These are phyloP conservation scores for Diaprepes abbreviatus DNA, from an alignment of 2,888 invertebrate species.

Conservation along the genomic window DNA sequence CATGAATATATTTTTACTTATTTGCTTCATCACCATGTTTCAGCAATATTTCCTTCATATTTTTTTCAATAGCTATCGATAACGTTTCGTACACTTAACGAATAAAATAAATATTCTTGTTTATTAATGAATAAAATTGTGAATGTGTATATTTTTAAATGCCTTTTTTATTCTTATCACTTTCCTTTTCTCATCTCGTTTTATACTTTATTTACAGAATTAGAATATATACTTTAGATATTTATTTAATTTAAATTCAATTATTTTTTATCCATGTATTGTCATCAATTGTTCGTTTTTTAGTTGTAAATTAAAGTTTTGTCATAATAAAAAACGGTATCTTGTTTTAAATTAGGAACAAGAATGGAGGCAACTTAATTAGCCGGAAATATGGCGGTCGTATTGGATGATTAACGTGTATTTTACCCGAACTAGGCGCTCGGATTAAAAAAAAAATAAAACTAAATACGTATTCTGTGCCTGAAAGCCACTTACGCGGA, in stretches of 20 bases:
- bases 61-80: conserved; percentile 31
- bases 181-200: too few species aligned
- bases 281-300: too few species aligned
- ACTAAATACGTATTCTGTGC: conserved; percentile 53
- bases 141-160: too few species aligned
- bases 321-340: background rate
- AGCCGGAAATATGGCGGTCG: conserved; percentile 21
- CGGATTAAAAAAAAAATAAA: conserved; percentile 50
- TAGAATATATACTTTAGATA: too few species aligned
- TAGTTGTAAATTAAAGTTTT: background rate
- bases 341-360: background rate
- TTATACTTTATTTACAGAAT: too few species aligned
- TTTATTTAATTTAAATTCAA: too few species aligned
- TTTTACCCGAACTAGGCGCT: conserved; percentile 31
- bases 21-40: conserved; percentile 54
- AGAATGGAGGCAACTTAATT: conserved; percentile 27
- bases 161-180: too few species aligned
- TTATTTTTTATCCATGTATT: too few species aligned
- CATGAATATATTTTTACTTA: conserved; percentile 45
- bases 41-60: conserved; percentile 48
- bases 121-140: too few species aligned
- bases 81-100: background rate
- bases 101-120: background rate
- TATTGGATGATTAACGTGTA: conserved; percentile 28
- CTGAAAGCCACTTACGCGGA: conserved; percentile 56